phyloP scores from a whole-genome alignment of 1,140 invertebrate genomes.

The Diorhabda sublineata region DNA sequence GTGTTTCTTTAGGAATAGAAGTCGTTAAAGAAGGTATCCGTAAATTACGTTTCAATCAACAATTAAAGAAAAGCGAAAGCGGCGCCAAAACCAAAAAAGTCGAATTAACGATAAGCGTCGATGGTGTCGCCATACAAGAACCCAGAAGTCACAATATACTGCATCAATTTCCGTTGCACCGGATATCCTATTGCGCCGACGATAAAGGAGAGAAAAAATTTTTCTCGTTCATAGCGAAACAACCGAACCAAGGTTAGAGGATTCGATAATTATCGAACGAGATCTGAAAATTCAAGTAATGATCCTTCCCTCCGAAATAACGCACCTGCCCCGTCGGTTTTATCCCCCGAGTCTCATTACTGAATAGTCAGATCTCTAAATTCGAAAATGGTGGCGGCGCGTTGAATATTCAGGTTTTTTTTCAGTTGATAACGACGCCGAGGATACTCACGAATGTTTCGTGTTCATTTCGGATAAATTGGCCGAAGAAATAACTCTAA shows the following conservation, averaged over 20 bases:
- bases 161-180: constrained; percentile 93
- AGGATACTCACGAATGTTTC: constrained; percentile 88
- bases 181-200: constrained; percentile 97
- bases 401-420: constrained; percentile 4
- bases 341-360: too few species aligned
- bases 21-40: constrained; percentile 94
- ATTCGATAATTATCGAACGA: too few species aligned
- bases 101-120: constrained; percentile 88
- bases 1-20: constrained; percentile 60
- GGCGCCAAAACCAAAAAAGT: constrained; percentile 90
- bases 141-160: constrained; percentile 69
- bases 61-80: constrained; percentile 86
- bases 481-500: constrained; percentile 93
- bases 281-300: too few species aligned
- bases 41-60: constrained; percentile 91
- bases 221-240: constrained; percentile 94
- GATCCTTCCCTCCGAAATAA: too few species aligned
- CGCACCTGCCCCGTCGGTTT: too few species aligned
- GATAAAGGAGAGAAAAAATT: constrained; percentile 97
- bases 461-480: constrained; percentile 95
- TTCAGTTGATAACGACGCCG: constrained; percentile 39
- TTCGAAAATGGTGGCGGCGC: too few species aligned
- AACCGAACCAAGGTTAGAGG: constrained; percentile 41
- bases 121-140: constrained; percentile 86
- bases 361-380: too few species aligned